Evolutionary conservation across 2,888 invertebrate genomes (phyloP).

Genomic region (Chironomus riparius): DNA sequence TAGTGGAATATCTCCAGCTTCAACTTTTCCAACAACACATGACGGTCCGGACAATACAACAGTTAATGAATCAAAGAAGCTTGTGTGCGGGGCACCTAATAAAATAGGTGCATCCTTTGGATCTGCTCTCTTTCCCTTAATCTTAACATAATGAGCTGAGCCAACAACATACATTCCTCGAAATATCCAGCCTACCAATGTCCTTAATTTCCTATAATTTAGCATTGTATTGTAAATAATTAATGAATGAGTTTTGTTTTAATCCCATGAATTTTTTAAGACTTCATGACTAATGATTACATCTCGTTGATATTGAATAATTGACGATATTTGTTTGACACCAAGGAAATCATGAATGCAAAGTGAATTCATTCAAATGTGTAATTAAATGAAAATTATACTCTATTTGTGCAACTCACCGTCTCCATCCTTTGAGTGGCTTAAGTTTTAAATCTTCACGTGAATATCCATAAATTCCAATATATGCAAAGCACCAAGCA

Average conservation of each 20-base stretch:
- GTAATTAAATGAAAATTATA: background rate
- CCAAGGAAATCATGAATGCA: background rate
- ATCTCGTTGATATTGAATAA: background rate
- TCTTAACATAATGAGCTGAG: constrained; percentile 71
- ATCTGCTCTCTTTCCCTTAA: constrained; percentile 58
- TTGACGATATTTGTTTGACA: background rate
- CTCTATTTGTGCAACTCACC: constrained; percentile 49
- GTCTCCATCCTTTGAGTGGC: constrained; percentile 84
- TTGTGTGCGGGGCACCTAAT: constrained; percentile 83
- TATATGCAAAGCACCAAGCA: constrained; percentile 76
- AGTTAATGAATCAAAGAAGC: constrained; percentile 80
- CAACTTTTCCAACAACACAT: constrained; percentile 82
- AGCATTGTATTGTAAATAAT: constrained; percentile 27
- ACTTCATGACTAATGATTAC: background rate
- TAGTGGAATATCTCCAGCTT: constrained; percentile 70
- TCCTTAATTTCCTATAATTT: constrained; percentile 50
- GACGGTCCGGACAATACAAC: constrained; percentile 76
- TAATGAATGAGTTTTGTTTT: background rate
- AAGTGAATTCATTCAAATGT: too few relatives aligned
- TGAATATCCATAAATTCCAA: constrained; percentile 71
- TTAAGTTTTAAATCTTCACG: constrained; percentile 66
- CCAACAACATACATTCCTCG: constrained; percentile 67
- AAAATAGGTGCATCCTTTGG: constrained; percentile 71
- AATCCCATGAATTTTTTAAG: background rate
- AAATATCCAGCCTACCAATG: constrained; percentile 58